Evolutionary conservation across 2,797 vertebrate genomes (phyloP).

Genomic region (Lophotriccus pileatus): DNA sequence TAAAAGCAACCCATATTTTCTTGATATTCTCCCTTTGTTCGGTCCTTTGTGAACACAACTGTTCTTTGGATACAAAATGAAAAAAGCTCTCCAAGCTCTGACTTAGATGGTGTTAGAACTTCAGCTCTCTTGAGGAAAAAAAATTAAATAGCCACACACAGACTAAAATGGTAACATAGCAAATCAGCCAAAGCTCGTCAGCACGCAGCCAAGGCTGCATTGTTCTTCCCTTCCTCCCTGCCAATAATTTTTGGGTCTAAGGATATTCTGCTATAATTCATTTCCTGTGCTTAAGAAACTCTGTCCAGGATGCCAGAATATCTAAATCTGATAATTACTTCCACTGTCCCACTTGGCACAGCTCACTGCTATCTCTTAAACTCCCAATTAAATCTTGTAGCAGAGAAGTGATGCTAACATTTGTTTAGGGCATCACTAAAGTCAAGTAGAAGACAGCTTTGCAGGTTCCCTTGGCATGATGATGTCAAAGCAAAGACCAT

Average conservation of each 20-base stretch:
- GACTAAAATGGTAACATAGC: slow-evolving; percentile 33
- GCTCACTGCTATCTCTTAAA: not conserved
- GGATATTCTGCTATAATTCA: slow-evolving; percentile 51
- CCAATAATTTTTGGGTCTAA: slow-evolving; percentile 37
- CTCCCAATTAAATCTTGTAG: not conserved
- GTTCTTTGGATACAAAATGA: slow-evolving; percentile 19
- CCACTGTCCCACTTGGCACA: slow-evolving; percentile 38
- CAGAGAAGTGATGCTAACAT: not conserved
- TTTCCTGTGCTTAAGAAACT: slow-evolving; percentile 44
- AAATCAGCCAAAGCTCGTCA: slow-evolving; percentile 37
- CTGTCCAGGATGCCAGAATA: slow-evolving; percentile 25
- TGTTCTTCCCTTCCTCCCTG: slow-evolving; percentile 43
- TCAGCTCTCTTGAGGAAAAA: slow-evolving; percentile 40
- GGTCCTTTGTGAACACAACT: not conserved
- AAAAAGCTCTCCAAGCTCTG: not conserved
- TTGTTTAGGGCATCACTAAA: not conserved
- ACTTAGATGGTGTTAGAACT: slow-evolving; percentile 33
- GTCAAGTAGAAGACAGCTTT: not conserved
- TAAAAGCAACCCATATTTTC: slow-evolving; percentile 9
- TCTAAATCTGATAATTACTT: slow-evolving; percentile 58
- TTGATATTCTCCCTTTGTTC: slow-evolving; percentile 46
- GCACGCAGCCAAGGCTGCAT: slow-evolving; percentile 36
- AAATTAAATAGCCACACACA: slow-evolving; percentile 56
- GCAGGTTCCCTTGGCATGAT: not conserved
- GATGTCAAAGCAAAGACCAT: not conserved